Base-by-base conservation (phyloP, 2,113 vertebrate species). In the Caretta caretta region DNA sequence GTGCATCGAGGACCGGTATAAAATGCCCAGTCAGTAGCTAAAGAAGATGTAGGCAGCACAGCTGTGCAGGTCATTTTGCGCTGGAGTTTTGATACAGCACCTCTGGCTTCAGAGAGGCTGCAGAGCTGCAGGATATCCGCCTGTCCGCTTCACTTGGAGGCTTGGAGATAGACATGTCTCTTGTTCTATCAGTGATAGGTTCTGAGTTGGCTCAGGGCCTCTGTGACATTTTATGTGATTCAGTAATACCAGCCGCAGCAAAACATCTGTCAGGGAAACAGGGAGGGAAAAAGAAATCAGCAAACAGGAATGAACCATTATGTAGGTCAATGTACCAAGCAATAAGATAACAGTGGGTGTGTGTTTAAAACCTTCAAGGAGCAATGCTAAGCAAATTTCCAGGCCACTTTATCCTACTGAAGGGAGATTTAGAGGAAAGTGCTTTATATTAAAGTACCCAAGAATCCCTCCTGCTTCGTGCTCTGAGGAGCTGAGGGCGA, bases 251-350 rank as follows among this genome's bases (percentile, higher is more conserved):
- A 53, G 25, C 48, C 75, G 48, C 25, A 59, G 57, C 13, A 8
- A 53, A 54, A 83, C 49, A 76, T 69, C 56, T 84, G 80, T 75
- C 57, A 80, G 69, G 48, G 54, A 79, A 62, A 69, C 29, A 53
- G 54, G 14, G 80, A 48, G 84, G 62, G 11, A 50, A 50, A 42
- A 53, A 42, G 48, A 38, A 62, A 51, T 10, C 86, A 54, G 27
- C 29, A 54, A 72, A 35, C 31, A 10, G 83, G 91, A 86, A 22
- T 11, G 69, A 88, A 86, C 85, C 16, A 29, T 54, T 92, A 88
- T 92, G 91, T 88, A 92, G 91, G 91, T 92, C 91, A 92, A 35
- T n/a, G 31, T 35, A 50, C 80, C 86, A 88, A 88, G 91, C 91
- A 38, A 59, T 5, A 56, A 65, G 75, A 65, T 80, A 92, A 84